Base-by-base conservation (phyloP, 2,797 vertebrate genomes). In the Cyclopterus lumpus region DNA sequence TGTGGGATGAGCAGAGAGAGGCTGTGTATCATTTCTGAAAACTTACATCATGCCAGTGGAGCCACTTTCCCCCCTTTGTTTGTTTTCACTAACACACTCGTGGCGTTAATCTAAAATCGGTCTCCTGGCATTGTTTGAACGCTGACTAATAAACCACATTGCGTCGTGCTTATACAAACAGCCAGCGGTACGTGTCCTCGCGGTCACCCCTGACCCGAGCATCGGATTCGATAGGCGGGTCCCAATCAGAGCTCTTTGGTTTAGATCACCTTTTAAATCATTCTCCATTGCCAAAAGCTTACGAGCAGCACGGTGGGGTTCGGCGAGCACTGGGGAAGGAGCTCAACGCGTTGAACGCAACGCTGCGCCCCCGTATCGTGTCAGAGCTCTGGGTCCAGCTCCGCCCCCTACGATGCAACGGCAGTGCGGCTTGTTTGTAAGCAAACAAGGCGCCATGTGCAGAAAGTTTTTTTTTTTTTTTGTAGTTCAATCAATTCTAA, bases 61-160 rank as follows among this genome's bases (percentile, higher is more conserved):
- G 72, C 74, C 79, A 30, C 78, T 77, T 87, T 82, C 20, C 66
- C 42, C 36, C 28, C 42, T 24, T 40, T 90, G 82, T 91, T 92
- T 93, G 84, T 91, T 93, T 91, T 92, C 72, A 84, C 75, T 86
- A 83, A 89, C 92, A 88, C 85, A 14, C 78, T 83, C 42, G 54
- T 73, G 71, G 85, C 82, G 87, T 84, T 89, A 85, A 86, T 90
- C 91, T 91, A 81, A 62, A 81, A 85, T 76, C 75, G 65, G 54
- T 84, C 75, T 74, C 81, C 62, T 82, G 74, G 48, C 59, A 75
- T 83, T 81, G 53, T 89, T 82, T 67, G 67, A 86, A 78, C 34
- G 32, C 6, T 80, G 60, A 75, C 60, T 79, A 73, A 83, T 78
- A 42, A 73, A 62, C 54, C 78, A 30, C 71, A 49, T 67, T 26